Percentiles rank a stretch among this genome's conserved stretches.
Evolutionary conservation across 2,888 invertebrate genomes (phyloP).

Genomic region (Eristalinus aeneus): DNA sequence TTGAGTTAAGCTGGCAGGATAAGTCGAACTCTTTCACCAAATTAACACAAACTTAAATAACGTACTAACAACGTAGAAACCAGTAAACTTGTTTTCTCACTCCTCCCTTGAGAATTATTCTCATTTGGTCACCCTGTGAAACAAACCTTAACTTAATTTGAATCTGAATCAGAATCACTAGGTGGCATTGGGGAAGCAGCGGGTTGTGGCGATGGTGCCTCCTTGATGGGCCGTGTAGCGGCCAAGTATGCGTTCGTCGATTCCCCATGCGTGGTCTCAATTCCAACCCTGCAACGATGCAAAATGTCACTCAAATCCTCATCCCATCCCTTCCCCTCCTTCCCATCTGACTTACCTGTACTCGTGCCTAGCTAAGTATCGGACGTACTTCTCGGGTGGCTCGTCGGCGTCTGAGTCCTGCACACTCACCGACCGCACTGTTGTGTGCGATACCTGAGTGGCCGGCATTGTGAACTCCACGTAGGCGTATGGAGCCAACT

Average conservation of each 20-base stretch:
- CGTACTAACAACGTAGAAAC: no score
- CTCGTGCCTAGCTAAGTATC: slow-evolving; percentile 97
- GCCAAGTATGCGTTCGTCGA: slow-evolving; percentile 86
- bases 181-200: slow-evolving; percentile 81
- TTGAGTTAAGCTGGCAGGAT: no score
- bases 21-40: no score
- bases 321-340: no score
- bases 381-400: slow-evolving; percentile 98
- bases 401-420: slow-evolving; percentile 91
- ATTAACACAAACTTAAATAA: no score
- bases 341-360: slow-evolving; percentile 85
- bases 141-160: slow-evolving; percentile 79
- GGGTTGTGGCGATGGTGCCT: slow-evolving; percentile 78
- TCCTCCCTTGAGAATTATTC: no score
- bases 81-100: no score
- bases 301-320: neutral
- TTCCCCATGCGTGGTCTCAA: slow-evolving; percentile 91
- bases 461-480: slow-evolving; percentile 99
- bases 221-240: slow-evolving; percentile 82
- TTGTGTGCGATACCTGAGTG: slow-evolving; percentile 96
- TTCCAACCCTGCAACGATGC: slow-evolving; percentile 86
- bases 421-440: slow-evolving; percentile 95
- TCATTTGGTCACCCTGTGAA: neutral
- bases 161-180: slow-evolving; percentile 83
- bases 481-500: slow-evolving; percentile 91